phyloP scores from a whole-genome alignment of 2,113 vertebrate species.

The Phrynosoma platyrhinos region DNA sequence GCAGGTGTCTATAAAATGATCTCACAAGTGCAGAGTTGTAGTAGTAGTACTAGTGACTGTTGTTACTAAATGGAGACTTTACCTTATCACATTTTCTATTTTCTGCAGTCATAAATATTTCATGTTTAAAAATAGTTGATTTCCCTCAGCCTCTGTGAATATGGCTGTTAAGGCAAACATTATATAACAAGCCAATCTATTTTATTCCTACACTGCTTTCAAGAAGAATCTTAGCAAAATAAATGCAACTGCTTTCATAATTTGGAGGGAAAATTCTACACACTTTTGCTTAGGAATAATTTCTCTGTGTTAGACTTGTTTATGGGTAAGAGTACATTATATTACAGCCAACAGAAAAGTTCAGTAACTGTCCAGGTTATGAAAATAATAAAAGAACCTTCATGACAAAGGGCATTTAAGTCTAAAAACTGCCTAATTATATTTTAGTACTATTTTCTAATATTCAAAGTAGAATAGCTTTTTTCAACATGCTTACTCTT shows the following conservation, averaged over 20 bases:
- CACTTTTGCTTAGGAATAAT: not conserved
- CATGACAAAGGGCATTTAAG: constrained; percentile 12
- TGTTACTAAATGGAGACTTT: not conserved
- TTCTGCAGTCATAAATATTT: constrained; percentile 14
- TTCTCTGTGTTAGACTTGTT: not conserved
- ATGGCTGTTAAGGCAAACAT: not conserved
- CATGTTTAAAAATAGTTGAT: constrained; percentile 1
- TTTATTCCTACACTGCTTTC: not conserved
- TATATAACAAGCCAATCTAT: not conserved
- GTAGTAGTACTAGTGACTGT: not conserved
- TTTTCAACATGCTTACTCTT: not conserved
- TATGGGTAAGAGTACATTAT: not conserved
- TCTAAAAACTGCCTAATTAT: not conserved
- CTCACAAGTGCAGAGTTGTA: constrained; percentile 32
- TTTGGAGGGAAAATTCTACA: not conserved
- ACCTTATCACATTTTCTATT: not conserved
- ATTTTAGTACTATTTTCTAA: not conserved
- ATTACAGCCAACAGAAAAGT: not conserved
- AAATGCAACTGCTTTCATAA: not conserved
- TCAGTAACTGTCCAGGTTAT: not conserved
- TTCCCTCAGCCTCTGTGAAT: not conserved
- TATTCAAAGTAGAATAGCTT: not conserved
- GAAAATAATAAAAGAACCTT: not conserved
- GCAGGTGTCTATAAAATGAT: constrained; percentile 9
- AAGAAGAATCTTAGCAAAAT: not conserved